These are phyloP conservation scores for Clusia tigrina DNA, from an alignment of 2,888 invertebrate genomes.

Conservation along the genomic window DNA sequence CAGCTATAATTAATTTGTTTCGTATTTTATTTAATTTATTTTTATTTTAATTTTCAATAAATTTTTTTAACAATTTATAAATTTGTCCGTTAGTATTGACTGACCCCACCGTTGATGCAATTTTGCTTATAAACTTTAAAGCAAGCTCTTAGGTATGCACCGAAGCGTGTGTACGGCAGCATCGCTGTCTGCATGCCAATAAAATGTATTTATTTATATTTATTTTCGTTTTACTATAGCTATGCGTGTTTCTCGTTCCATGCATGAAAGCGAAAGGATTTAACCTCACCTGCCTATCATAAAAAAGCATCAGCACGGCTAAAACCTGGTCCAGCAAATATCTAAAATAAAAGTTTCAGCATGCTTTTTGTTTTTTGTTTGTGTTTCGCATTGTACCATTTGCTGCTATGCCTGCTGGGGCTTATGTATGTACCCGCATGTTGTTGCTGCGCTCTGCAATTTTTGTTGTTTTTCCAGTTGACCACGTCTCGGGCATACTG, in stretches of 20 bases:
- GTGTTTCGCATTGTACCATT: not conserved
- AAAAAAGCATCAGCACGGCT: conserved; percentile 46
- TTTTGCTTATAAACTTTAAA: no score
- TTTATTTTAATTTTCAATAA: no score
- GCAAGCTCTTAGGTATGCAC: no score
- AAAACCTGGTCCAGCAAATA: conserved; percentile 16
- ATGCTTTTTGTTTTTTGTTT: not conserved
- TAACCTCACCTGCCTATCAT: conserved; percentile 46
- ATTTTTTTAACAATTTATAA: no score
- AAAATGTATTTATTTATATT: no score
- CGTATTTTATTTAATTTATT: no score
- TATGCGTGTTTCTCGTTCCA: conserved; percentile 47
- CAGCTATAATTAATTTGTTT: no score
- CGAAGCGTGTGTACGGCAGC: no score
- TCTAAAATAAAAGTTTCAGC: conserved; percentile 14
- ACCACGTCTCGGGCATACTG: not conserved
- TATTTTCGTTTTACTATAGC: no score
- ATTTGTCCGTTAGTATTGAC: no score
- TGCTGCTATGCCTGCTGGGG: not conserved
- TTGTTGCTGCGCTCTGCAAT: not conserved
- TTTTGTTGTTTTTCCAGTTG: conserved; percentile 1
- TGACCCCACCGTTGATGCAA: no score
- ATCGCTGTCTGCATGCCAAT: no score
- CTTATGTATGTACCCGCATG: not conserved
- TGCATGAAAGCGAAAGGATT: conserved; percentile 65